phyloP scores from a whole-genome alignment of 2,797 vertebrate species.

The Parambassis ranga region DNA sequence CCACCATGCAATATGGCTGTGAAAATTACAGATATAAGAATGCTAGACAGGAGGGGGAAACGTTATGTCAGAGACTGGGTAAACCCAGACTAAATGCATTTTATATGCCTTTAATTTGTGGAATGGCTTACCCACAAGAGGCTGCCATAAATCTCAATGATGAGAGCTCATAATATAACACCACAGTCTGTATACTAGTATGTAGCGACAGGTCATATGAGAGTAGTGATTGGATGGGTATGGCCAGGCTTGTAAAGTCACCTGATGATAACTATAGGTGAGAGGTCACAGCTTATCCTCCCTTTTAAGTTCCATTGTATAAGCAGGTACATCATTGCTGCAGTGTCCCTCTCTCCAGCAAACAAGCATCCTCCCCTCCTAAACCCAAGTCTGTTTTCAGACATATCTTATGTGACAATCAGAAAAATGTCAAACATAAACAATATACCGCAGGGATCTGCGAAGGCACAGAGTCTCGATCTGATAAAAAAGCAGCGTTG shows the following conservation, averaged over 20 bases:
- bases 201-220: slow-evolving; percentile 16
- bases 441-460: neutral
- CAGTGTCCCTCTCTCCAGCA: neutral
- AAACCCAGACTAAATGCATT: slow-evolving; percentile 9
- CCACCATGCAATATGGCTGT: neutral
- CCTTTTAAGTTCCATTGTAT: slow-evolving; percentile 14
- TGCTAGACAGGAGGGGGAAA: slow-evolving; percentile 1
- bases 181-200: neutral
- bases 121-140: neutral
- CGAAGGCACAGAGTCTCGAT: neutral
- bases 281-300: slow-evolving; percentile 10
- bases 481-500: neutral
- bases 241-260: slow-evolving; percentile 10
- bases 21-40: slow-evolving; percentile 23
- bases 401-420: neutral
- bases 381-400: neutral
- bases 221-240: slow-evolving; percentile 5
- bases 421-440: neutral
- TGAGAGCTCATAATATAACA: slow-evolving; percentile 15
- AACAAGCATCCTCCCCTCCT: neutral
- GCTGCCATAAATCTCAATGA: slow-evolving; percentile 29
- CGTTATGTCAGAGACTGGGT: neutral
- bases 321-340: neutral
- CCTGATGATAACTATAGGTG: slow-evolving; percentile 10
- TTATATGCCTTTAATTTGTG: slow-evolving; percentile 25